These are phyloP conservation scores for Poeciliopsis presidionis DNA, from an alignment of 2,797 vertebrate genomes.

Conservation along the genomic window DNA sequence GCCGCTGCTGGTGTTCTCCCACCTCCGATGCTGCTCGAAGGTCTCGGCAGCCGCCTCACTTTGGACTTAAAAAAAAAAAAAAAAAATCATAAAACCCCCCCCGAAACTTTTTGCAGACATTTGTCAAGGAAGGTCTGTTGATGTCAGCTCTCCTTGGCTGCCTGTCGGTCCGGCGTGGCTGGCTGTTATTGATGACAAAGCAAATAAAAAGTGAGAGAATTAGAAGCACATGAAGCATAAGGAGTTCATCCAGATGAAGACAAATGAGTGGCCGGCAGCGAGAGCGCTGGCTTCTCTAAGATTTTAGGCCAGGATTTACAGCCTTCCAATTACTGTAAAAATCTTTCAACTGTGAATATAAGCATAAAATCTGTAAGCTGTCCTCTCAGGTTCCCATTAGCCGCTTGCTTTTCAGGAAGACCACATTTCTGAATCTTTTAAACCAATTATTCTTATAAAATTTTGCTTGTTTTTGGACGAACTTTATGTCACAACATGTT, in stretches of 20 bases:
- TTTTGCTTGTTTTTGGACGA: too few species aligned
- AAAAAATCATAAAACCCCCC: not conserved
- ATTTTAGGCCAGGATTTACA: constrained; percentile 45
- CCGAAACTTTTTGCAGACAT: constrained; percentile 27
- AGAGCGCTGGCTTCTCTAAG: constrained; percentile 15
- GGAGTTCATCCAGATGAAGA: constrained; percentile 56
- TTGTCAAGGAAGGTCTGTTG: constrained; percentile 32
- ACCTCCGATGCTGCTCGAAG: constrained; percentile 24
- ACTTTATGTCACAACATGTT: too few species aligned
- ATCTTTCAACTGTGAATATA: too few species aligned
- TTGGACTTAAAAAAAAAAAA: constrained; percentile 10
- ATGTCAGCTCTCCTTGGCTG: constrained; percentile 40
- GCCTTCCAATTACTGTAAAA: constrained; percentile 18
- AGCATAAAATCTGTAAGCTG: too few species aligned
- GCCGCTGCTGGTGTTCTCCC: constrained; percentile 17
- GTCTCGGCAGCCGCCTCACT: constrained; percentile 17
- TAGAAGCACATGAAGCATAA: constrained; percentile 56
- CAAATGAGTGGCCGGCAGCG: constrained; percentile 45
- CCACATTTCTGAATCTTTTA: too few species aligned
- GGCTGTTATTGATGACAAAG: constrained; percentile 47
- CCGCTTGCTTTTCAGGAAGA: too few species aligned
- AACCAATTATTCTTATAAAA: too few species aligned
- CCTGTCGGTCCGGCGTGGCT: constrained; percentile 3
- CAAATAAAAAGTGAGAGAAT: constrained; percentile 57
- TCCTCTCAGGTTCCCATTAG: too few species aligned